phyloP scores from a whole-genome alignment of 2,888 invertebrate genomes.

The Cheilosia impressa region DNA sequence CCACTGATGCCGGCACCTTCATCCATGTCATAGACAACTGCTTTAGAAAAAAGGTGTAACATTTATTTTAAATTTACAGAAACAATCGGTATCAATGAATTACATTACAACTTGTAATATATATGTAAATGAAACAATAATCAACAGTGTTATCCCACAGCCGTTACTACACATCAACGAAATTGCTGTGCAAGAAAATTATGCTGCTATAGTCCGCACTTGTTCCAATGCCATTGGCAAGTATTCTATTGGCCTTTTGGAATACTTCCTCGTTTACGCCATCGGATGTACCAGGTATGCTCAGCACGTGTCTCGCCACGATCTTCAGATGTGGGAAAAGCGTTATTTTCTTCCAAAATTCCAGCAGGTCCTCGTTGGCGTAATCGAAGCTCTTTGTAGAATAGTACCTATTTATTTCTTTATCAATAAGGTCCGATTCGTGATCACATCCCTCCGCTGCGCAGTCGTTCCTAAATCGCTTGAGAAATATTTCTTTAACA shows the following conservation, averaged over 20 bases:
- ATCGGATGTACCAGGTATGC: conserved; percentile 58
- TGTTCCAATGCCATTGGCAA: conserved; percentile 40
- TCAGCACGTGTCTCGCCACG: conserved; percentile 51
- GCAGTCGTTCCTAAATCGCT: neutral
- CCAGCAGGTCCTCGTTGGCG: conserved; percentile 51
- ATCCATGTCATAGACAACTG: neutral
- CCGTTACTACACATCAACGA: conserved; percentile 23
- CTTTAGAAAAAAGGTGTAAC: conserved; percentile 43
- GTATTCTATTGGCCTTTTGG: conserved; percentile 39
- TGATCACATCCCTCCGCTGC: neutral
- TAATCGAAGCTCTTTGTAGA: conserved; percentile 57
- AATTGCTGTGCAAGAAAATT: conserved; percentile 56
- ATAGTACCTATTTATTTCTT: conserved; percentile 52
- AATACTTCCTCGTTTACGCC: conserved; percentile 59
- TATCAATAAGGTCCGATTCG: conserved; percentile 31
- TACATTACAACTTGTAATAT: conserved; percentile 9
- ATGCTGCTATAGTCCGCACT: conserved; percentile 51
- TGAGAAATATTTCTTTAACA: conserved; percentile 42
- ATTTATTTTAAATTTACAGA: conserved; percentile 46
- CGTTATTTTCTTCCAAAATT: conserved; percentile 58
- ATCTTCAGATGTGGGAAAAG: conserved; percentile 41
- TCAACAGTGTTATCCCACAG: conserved; percentile 12
- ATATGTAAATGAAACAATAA: conserved; percentile 38
- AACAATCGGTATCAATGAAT: conserved; percentile 26
- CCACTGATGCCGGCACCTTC: too few species aligned